phyloP scores from a whole-genome alignment of 2,797 vertebrate species.

The Falco novaeseelandiae region DNA sequence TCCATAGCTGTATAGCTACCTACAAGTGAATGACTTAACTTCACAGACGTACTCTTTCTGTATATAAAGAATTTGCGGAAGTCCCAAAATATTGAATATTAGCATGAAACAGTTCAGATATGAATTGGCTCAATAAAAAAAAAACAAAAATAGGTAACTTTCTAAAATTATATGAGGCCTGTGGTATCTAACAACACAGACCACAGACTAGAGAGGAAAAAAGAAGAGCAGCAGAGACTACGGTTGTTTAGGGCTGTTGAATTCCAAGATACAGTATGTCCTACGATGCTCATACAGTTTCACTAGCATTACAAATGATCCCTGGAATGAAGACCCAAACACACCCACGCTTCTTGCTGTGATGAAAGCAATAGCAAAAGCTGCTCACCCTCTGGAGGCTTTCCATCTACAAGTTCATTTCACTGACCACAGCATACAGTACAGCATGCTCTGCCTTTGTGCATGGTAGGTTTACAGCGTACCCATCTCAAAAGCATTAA shows the following conservation, averaged over 20 bases:
- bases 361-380: neutral
- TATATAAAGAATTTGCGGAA: neutral
- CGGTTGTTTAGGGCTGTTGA: neutral
- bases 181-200: neutral
- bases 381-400: neutral
- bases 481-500: neutral
- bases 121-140: neutral
- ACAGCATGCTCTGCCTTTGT: neutral
- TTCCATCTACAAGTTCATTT: neutral
- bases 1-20: neutral
- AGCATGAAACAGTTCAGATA: neutral
- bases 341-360: neutral
- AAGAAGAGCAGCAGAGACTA: neutral
- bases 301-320: neutral
- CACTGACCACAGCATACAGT: neutral
- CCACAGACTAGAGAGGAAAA: neutral
- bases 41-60: neutral
- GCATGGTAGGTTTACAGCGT: neutral
- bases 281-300: neutral
- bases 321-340: neutral
- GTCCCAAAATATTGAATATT: neutral
- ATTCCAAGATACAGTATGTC: neutral
- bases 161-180: neutral
- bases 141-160: neutral
- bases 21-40: neutral